Evolutionary conservation across 2,888 invertebrate genomes (phyloP), one percentile per base, ranked within the genome.

Genomic region (Sinohyriopsis cumingii): DNA sequence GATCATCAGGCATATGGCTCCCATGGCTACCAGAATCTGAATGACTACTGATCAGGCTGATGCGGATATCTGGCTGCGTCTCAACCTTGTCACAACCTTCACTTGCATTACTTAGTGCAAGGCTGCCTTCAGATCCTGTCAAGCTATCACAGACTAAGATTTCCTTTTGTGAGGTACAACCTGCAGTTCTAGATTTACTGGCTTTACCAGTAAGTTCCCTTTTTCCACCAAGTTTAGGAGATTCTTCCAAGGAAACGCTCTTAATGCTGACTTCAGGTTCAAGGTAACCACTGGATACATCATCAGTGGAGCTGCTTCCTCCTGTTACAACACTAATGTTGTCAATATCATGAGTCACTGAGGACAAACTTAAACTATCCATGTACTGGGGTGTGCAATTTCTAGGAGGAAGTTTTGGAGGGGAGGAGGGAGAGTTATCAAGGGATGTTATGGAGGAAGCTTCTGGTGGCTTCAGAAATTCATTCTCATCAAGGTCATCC

Each of bases 401-500:
- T 53, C 82, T 71, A 60, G 81, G 81, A n/a, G 82, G 86, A 57
- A 86, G 74, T 60, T 76, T 77, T 5, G 84, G 85, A 33, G 82
- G 82, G 24, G 82, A 77, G 3, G 15, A 33, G 55, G 64, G 59
- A 55, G 69, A 70, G 63, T 64, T 76, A 45, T 69, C 65, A 9
- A 63, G 33, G 25, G 33, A 33, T 24, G 33, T 28, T 20, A 62
- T 15, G n/a, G 62, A 62, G n/a, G 62, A 33, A 33, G 62, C 7
- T n/a, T 45, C 65, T 5, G 45, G 3, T 45, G 15, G 53, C 25
- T 22, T 60, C 60, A 54, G 19, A 24, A 54, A n/a, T 24, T 65
- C 33, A 53, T 12, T 53, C 22, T 69, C 59, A 56, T 66, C 57
- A 62, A 59, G 28, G 24, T 69, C 67, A 24, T 83, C 82, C 7